Percentiles rank a stretch among this genome's conserved stretches.
Evolutionary conservation across 2,113 vertebrate genomes (phyloP).

Genomic region (Lontra canadensis): DNA sequence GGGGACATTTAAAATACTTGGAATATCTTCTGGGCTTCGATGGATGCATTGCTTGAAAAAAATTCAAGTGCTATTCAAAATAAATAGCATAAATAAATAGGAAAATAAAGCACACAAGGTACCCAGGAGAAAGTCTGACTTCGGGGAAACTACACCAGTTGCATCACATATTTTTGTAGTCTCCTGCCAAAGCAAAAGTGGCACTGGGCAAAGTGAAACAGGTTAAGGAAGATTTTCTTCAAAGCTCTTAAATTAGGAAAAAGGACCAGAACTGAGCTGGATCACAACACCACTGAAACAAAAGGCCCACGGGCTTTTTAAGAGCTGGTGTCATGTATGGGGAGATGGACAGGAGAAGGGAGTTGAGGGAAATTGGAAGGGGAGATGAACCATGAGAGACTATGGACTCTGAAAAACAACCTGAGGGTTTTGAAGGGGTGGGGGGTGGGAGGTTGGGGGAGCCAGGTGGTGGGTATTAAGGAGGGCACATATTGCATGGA

Average conservation of each 20-base stretch:
- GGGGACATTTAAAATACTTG: not conserved
- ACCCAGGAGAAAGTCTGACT: not conserved
- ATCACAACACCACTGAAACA: not conserved
- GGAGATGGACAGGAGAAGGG: too few species aligned
- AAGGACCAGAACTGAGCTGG: not conserved
- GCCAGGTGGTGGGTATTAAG: too few species aligned
- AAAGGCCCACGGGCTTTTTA: not conserved
- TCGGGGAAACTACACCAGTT: not conserved
- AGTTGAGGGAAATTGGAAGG: too few species aligned
- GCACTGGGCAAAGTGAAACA: not conserved
- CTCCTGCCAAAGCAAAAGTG: not conserved
- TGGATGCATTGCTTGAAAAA: not conserved
- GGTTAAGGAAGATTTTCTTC: not conserved
- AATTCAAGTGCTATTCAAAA: not conserved
- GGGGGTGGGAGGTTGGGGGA: too few species aligned
- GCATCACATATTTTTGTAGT: not conserved
- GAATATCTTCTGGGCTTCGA: not conserved
- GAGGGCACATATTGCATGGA: too few species aligned
- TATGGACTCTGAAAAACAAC: too few species aligned
- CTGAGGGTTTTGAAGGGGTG: too few species aligned
- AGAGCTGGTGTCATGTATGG: not conserved
- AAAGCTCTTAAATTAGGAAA: not conserved
- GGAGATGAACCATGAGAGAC: too few species aligned
- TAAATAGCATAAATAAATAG: too few species aligned
- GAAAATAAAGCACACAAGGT: not conserved